Base-by-base conservation (phyloP, 2,888 invertebrate species). In the Marronus borbonicus region DNA sequence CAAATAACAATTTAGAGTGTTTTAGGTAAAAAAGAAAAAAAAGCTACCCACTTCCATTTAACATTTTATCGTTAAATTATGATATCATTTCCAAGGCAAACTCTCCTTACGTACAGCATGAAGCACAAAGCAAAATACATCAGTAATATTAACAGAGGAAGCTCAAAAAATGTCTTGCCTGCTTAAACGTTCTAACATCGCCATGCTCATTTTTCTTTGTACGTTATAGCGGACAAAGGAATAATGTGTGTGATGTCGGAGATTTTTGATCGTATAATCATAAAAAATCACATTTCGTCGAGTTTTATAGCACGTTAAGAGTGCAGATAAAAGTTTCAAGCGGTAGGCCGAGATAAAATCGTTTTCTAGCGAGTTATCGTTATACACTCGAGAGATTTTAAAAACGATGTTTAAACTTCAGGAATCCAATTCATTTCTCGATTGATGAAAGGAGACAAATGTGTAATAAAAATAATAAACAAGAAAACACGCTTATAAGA, bases 191-290 rank as follows among this genome's bases (percentile, higher is more conserved):
- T 44, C 44, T 44, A 12, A 44, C 44, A 44, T 44, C 44, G 12
- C 44, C 5, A 36, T 8, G 10, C 8, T 44, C 44, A 44, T 44
- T 44, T 12, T 44, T 44, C 8, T 44, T 44, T 44, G 44, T 12
- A 44, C 0, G 44, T 44, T 12, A 8, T 44, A 12, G 12, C 44
- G 44, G 8, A 44, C 8, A 44, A 44, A 44, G 10, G 44, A 8
- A 44, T 44, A 44, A 44, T 12, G 12, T 12, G 12, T 44, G 10
- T 12, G 8, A 12, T 8, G 44, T 44, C 44, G 44, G 55, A 17
- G 20, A 55, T 55, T 17, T 55, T 55, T 55, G 55, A 55, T 55
- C 55, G 55, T 55, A 17, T 55, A 20, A 55, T 55, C 55, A 20
- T 55, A 44, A 55, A 55, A 55, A 55, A 55, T 55, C 55, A 20